Conservation (phyloP, 2,113 vertebrate species). For the Eubucco bourcierii region DNA sequence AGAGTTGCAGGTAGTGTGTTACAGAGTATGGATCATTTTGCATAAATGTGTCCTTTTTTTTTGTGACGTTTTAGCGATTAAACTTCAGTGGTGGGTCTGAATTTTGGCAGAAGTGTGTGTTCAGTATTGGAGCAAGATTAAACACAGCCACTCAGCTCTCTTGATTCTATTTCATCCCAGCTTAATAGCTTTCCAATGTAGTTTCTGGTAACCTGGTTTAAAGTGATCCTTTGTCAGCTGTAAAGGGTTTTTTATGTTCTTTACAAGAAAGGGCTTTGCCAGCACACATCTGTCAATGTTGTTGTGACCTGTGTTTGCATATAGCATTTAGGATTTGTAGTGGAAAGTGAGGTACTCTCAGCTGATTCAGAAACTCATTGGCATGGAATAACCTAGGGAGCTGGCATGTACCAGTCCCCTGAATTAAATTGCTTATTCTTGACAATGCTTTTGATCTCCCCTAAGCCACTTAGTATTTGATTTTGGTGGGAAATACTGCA, state of each 20-base stretch:
- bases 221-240: background rate
- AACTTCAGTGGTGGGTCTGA: background rate
- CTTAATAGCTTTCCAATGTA: background rate
- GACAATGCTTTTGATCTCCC: background rate
- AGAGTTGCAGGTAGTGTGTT: background rate
- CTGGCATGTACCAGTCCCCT: background rate
- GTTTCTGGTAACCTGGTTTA: background rate
- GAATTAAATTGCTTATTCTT: background rate
- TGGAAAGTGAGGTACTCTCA: conserved; percentile 5
- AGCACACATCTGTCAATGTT: background rate
- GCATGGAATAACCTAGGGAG: background rate
- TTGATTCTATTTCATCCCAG: background rate
- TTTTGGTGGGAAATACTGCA: background rate
- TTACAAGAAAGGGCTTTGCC: background rate
- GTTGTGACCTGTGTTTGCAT: conserved; percentile 17
- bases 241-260: background rate
- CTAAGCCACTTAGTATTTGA: background rate
- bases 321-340: conserved; percentile 8
- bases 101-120: background rate
- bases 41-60: background rate
- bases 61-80: background rate
- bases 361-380: background rate
- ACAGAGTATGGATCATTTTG: background rate
- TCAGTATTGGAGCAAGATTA: background rate
- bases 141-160: background rate